Evolutionary conservation across 2,113 vertebrate species (phyloP), one percentile per base, ranked within the genome.

Genomic region (Nyctereutes procyonoides): DNA sequence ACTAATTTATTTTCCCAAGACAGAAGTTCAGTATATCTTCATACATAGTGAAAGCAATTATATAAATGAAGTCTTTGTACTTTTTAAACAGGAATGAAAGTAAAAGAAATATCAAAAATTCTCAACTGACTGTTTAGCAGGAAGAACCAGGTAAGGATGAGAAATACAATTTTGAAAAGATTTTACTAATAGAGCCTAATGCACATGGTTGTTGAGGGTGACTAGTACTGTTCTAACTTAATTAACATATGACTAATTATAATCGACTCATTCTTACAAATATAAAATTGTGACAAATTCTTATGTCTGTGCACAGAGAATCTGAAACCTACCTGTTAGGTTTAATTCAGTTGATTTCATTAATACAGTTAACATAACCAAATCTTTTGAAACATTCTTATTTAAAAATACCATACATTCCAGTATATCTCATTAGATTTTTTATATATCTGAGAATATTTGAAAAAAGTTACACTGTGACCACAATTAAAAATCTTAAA

Each of bases 401-500:
- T 24, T 62, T 63, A n/a, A n/a, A 94, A 81, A 90, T 67, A 62
- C 10, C 56, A 77, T 89, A 65, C 3, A 67, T 43, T 7, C 16
- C 89, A 85, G 6, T 84, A 74, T 58, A 71, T 77, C 20, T 84
- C 17, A 55, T 65, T 93, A n/a, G 9, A 60, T 91, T 97, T 67
- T 96, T 96, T 51, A 88, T 15, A 30, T 83, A 26, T 48, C 26
- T 51, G 11, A 81, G 19, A 92, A 16, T 55, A 73, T 87, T 90
- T 92, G 17, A 60, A 74, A 80, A 83, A 56, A 86, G 55, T 15
- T 58, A 0, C 1, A 74, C 0, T 38, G 0, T 77, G 19, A 82
- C 43, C 43, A 77, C 80, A 53, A 73, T 77, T 92, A 92, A 83
- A 95, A 88, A 89, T 20, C 12, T 93, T 95, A 90, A 89, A 74